These are phyloP conservation scores for Polydesmus complanatus DNA, from an alignment of 2,888 invertebrate species.

Conservation along the genomic window DNA sequence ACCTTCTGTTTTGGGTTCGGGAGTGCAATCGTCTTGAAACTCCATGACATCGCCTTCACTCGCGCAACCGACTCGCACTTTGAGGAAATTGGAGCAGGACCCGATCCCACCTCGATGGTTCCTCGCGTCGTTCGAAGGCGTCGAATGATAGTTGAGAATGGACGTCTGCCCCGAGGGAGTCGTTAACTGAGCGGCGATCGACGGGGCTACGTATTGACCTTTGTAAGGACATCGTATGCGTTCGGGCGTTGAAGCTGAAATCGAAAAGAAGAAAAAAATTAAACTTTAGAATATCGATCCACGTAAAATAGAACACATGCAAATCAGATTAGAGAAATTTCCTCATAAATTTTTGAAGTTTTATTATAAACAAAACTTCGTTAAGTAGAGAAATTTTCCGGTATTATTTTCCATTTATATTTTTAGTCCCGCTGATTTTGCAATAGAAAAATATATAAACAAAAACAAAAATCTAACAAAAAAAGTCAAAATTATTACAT, in stretches of 20 bases:
- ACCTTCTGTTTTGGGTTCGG: constrained; percentile 20
- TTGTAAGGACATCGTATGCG: constrained; percentile 69
- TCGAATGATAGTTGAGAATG: not conserved
- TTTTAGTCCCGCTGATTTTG: too few relatives aligned
- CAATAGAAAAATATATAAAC: too few relatives aligned
- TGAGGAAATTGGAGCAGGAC: constrained; percentile 17
- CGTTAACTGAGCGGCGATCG: constrained; percentile 14
- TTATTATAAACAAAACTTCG: too few relatives aligned
- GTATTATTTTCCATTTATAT: too few relatives aligned
- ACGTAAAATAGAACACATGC: not conserved
- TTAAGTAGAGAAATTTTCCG: too few relatives aligned
- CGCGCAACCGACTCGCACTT: constrained; percentile 20
- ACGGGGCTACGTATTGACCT: constrained; percentile 50
- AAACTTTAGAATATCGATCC: not conserved
- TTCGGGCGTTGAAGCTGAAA: constrained; percentile 68
- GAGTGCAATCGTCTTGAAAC: constrained; percentile 20
- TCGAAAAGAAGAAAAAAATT: constrained; percentile 17
- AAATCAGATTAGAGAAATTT: not conserved
- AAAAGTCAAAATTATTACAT: too few relatives aligned
- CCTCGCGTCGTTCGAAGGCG: not conserved
- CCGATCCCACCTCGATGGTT: not conserved
- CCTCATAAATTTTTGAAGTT: not conserved
- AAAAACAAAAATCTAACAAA: too few relatives aligned
- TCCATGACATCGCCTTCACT: constrained; percentile 21
- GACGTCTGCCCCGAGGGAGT: constrained; percentile 9